Percentiles rank a stretch among this genome's conserved stretches.
These are phyloP conservation scores for Meteorus colon DNA, from an alignment of 2,888 invertebrate genomes.

Conservation along the genomic window DNA sequence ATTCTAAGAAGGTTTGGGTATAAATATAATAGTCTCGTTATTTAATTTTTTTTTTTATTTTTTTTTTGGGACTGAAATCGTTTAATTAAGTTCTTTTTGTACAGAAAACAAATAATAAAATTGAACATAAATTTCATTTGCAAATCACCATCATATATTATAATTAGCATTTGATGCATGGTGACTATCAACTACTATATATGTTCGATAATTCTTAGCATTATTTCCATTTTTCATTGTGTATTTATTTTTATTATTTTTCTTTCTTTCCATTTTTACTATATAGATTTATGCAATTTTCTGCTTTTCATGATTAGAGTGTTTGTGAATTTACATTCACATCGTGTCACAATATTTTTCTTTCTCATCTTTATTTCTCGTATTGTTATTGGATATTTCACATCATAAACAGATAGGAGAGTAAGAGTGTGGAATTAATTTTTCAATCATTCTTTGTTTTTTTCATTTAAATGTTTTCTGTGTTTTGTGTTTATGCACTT, in stretches of 20 bases:
- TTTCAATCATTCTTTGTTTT: conserved; percentile 42
- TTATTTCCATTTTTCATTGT: conserved; percentile 57
- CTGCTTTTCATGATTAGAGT: conserved; percentile 58
- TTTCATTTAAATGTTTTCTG: conserved; percentile 49
- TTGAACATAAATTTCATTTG: conserved; percentile 68
- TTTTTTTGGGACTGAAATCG: conserved; percentile 64
- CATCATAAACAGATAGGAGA: conserved; percentile 56
- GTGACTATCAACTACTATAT: conserved; percentile 66
- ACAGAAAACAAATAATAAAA: conserved; percentile 70
- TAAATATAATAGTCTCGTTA: background rate
- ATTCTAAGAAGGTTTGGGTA: background rate
- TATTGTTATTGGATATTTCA: conserved; percentile 46
- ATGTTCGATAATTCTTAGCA: conserved; percentile 68
- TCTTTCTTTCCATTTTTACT: conserved; percentile 48
- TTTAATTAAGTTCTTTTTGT: conserved; percentile 71
- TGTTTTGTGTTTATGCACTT: conserved; percentile 49
- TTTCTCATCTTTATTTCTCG: conserved; percentile 8
- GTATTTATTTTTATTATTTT: conserved; percentile 38
- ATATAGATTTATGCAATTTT: conserved; percentile 59
- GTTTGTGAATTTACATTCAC: conserved; percentile 58
- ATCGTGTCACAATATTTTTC: conserved; percentile 31
- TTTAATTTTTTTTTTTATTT: background rate
- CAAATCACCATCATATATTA: conserved; percentile 69
- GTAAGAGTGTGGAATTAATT: conserved; percentile 48
- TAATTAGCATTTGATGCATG: conserved; percentile 66